Conservation (phyloP, 2,797 vertebrate species). For the Epinephelus coioides region DNA sequence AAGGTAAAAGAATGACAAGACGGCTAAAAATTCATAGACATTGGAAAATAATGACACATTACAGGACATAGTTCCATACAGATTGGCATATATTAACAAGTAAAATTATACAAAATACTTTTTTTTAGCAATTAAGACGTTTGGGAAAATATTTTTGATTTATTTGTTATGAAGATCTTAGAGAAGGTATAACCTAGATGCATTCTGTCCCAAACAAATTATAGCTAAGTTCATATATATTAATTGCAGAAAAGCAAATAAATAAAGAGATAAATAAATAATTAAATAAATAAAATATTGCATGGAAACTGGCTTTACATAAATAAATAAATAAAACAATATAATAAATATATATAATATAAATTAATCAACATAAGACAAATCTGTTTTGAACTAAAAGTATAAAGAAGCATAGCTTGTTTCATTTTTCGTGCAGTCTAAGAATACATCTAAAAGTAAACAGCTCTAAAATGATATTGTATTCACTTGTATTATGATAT, state of each 20-base stretch:
- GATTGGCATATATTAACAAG: constrained; percentile 85
- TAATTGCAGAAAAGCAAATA: constrained; percentile 63
- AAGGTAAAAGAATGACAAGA: constrained; percentile 79
- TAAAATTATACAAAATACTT: constrained; percentile 88
- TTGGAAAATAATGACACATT: constrained; percentile 80
- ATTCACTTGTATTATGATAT: constrained; percentile 83
- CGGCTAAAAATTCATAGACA: constrained; percentile 79
- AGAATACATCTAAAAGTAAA: constrained; percentile 88
- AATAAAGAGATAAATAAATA: constrained; percentile 58
- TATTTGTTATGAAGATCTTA: constrained; percentile 83
- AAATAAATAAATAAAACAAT: constrained; percentile 66
- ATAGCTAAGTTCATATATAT: constrained; percentile 55
- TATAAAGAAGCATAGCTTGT: constrained; percentile 73
- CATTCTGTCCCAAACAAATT: constrained; percentile 80
- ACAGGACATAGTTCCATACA: constrained; percentile 84
- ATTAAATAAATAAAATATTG: constrained; percentile 71
- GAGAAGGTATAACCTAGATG: constrained; percentile 78
- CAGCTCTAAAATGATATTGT: constrained; percentile 84
- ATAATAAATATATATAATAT: constrained; percentile 64
- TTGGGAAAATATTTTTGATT: constrained; percentile 86
- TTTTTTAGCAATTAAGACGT: constrained; percentile 82
- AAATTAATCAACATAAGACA: constrained; percentile 57
- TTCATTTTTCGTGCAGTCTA: constrained; percentile 86
- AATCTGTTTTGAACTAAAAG: constrained; percentile 59
- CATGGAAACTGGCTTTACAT: constrained; percentile 40